Evolutionary conservation across 1,140 invertebrate genomes (phyloP), one percentile per base, ranked within the genome.

Genomic region (Drosophila bocqueti): DNA sequence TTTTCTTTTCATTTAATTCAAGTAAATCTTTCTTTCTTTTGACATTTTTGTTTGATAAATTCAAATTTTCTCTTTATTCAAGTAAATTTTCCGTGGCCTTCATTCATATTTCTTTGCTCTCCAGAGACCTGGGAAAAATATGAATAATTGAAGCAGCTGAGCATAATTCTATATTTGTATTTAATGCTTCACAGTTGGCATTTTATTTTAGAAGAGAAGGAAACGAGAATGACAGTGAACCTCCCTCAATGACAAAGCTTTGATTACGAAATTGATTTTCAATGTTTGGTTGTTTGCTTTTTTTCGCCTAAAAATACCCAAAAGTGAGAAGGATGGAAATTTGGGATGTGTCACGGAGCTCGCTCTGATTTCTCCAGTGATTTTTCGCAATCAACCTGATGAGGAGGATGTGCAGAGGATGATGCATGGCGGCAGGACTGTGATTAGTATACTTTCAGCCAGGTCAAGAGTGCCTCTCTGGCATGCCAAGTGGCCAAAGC

Each of bases 291-390:
- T 45, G 21, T 10, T 4, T 15, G 13, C 1, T 49, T 16, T 49
- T 46, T 59, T 43, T 43, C 43, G 52, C 58, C 65, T 76, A 60
- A 67, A 61, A 45, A 76, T 58, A 76, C 43, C 64, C 45, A 61
- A 68, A 55, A 55, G 21, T 49, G 45, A 54, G 38, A 46, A 7
- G 40, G 34, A 42, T 24, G 52, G 36, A 68, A 72, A 55, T 63
- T 55, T 45, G 60, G 55, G 29, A 72, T 52, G 46, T 73, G 46
- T 61, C 55, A 76, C 71, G 65, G 64, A 79, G 54, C 78, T 74
- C 45, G 45, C 58, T n/a, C 40, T 84, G 85, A 90, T 90, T 90
- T 82, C 85, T 90, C 85, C 54, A 81, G 85, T 84, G 85, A 90
- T 84, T 89, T 90, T 90, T 69, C 62, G 85, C 85, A 90, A 90